These are phyloP conservation scores for Anabas testudineus DNA, from an alignment of 2,797 vertebrate genomes.

Conservation along the genomic window DNA sequence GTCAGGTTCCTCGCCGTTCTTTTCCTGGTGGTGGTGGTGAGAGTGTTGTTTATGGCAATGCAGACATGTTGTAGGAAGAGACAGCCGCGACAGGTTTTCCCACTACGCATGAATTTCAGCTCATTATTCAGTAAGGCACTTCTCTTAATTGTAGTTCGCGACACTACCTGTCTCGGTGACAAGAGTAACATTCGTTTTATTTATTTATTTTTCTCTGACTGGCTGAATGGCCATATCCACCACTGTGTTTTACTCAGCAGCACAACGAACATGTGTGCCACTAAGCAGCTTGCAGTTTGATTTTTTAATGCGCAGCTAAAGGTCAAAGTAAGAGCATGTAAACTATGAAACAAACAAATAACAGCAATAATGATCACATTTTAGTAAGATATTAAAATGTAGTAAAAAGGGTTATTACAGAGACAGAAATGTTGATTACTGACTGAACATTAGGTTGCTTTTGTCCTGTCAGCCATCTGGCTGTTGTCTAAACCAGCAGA, in stretches of 20 bases:
- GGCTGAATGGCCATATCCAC: not conserved
- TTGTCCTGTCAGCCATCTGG: slow-evolving; percentile 20
- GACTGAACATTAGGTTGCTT: slow-evolving; percentile 2
- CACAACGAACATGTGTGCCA: not conserved
- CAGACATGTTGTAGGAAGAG: slow-evolving; percentile 24
- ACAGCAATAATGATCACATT: slow-evolving; percentile 21
- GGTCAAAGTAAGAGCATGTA: not conserved
- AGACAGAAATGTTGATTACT: not conserved
- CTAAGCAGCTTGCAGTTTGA: not conserved
- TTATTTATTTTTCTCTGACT: slow-evolving; percentile 14
- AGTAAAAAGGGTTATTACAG: slow-evolving; percentile 15
- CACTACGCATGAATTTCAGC: slow-evolving; percentile 30
- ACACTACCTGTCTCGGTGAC: slow-evolving; percentile 26
- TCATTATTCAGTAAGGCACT: slow-evolving; percentile 41
- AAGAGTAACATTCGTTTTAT: slow-evolving; percentile 19
- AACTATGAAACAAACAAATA: slow-evolving; percentile 16
- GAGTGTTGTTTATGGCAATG: slow-evolving; percentile 12
- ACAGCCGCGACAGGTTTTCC: slow-evolving; percentile 44
- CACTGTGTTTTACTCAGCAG: not conserved
- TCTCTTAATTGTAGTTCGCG: slow-evolving; percentile 62
- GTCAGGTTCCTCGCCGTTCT: slow-evolving; percentile 61
- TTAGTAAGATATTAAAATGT: slow-evolving; percentile 8
- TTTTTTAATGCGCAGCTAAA: slow-evolving; percentile 4
- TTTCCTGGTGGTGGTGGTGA: slow-evolving; percentile 23
- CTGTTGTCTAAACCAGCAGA: slow-evolving; percentile 11